Base-by-base conservation (phyloP, 2,888 invertebrate genomes). In the Hoplodrina blanda region DNA sequence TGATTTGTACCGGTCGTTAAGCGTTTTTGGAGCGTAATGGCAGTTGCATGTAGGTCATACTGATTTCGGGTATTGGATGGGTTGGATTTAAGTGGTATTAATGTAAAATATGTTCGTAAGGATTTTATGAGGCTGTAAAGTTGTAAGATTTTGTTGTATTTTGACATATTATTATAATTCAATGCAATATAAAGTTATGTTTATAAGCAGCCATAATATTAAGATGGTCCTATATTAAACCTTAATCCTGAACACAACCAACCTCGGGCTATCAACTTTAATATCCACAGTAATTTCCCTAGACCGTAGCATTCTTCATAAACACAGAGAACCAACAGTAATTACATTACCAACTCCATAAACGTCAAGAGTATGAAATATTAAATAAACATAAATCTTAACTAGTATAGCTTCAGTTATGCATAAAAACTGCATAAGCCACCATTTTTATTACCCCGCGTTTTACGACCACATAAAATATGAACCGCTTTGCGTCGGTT, bases 371-470 rank as follows among this genome's bases (percentile, higher is more conserved):
- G 56, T 56, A 66, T 79, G 52, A 78, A 73, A 73, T 78, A 79
- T 78, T 73, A 73, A 79, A 82, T 73, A 82, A 79, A 73, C 78
- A 62, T 78, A 73, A 79, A 82, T 78, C 67, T 33, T 73, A 52
- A 82, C 82, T 72, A 82, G 46, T 61, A 66, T 53, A 55, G 80
- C 78, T 46, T 66, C 53, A 66, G 59, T 63, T 78, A 79, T 86
- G 87, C 84, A 86, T 85, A 89, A 90, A 89, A 90, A 90, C 84
- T 88, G 89, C 87, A 89, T 84, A 84, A 88, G 85, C 72, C 80
- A 78, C 81, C 80, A 69, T 80, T 88, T 90, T 89, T 88, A 88
- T 86, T 84, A 76, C 84, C 66, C 62, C 68, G 71, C 73, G 73
- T 78, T 89, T 89, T 89, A 90, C 84, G 84, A 84, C 76, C 71